Evolutionary conservation across 2,888 invertebrate species (phyloP).

Genomic region (Polydrusus cervinus): DNA sequence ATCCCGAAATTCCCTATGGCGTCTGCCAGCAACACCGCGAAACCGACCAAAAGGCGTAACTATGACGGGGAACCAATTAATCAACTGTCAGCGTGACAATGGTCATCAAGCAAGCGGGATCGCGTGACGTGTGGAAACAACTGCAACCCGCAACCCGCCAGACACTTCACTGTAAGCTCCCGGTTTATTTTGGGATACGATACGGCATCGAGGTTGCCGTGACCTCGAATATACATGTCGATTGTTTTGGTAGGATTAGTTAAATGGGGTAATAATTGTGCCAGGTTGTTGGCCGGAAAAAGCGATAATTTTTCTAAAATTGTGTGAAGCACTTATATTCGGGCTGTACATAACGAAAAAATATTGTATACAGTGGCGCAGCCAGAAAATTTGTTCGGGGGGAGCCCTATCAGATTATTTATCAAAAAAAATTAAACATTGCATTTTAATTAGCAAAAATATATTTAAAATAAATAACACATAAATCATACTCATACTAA

Average conservation of each 20-base stretch:
- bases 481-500: too few species aligned
- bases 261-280: not conserved
- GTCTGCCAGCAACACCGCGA: constrained; percentile 1
- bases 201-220: constrained; percentile 22
- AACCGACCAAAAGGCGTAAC: constrained; percentile 27
- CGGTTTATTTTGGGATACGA: constrained; percentile 36
- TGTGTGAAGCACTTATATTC: too few species aligned
- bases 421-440: too few species aligned
- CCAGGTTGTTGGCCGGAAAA: not conserved
- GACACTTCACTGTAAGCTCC: constrained; percentile 30
- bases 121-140: constrained; percentile 62
- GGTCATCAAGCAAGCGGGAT: constrained; percentile 61
- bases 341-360: too few species aligned
- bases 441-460: too few species aligned
- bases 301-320: too few species aligned
- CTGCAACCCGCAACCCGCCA: constrained; percentile 57
- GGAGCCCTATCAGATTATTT: too few species aligned
- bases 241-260: constrained; percentile 9
- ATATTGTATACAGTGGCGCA: too few species aligned
- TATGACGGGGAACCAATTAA: constrained; percentile 62
- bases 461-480: too few species aligned
- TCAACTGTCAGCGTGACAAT: constrained; percentile 66
- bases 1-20: constrained; percentile 1
- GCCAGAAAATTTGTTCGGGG: too few species aligned
- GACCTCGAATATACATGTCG: constrained; percentile 23